phyloP scores from a whole-genome alignment of 2,888 invertebrate genomes.

The Cryptocheilus praepositus region DNA sequence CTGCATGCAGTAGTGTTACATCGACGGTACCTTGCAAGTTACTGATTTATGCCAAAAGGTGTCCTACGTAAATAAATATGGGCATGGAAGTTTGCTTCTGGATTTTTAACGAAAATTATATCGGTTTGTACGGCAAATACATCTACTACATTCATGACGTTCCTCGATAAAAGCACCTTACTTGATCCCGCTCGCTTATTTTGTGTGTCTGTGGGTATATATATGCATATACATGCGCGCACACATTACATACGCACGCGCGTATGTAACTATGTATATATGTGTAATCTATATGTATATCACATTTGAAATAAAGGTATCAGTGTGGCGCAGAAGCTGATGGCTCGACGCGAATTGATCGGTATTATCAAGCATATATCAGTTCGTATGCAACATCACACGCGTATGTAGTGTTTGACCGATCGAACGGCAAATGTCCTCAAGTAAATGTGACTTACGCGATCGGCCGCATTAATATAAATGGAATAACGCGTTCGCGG shows the following conservation, averaged over 20 bases:
- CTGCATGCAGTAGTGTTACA: not conserved
- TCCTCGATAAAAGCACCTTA: conserved; percentile 41
- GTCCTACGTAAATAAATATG: not conserved
- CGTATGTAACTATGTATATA: conserved; percentile 46
- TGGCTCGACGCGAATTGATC: conserved; percentile 30
- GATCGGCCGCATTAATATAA: too few species aligned
- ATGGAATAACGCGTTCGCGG: too few species aligned
- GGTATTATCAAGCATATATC: conserved; percentile 35
- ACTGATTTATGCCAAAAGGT: not conserved
- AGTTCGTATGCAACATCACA: conserved; percentile 29
- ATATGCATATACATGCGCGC: conserved; percentile 40
- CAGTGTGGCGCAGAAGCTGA: conserved; percentile 49
- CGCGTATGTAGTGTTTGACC: conserved; percentile 22
- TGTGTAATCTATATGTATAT: conserved; percentile 57
- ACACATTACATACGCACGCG: conserved; percentile 32
- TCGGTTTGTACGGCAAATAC: not conserved
- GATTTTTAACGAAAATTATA: not conserved
- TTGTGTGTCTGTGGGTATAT: conserved; percentile 31
- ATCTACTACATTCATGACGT: not conserved
- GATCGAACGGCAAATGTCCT: conserved; percentile 14
- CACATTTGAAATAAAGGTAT: conserved; percentile 69
- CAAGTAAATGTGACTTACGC: too few species aligned
- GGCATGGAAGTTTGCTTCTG: not conserved
- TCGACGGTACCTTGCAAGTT: conserved; percentile 26
- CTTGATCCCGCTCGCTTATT: conserved; percentile 24